A percentile compares a stretch with the other conserved stretches of the same genome.
Conservation (phyloP, 2,888 invertebrate genomes). For the Lordiphosa andalusiaca region DNA sequence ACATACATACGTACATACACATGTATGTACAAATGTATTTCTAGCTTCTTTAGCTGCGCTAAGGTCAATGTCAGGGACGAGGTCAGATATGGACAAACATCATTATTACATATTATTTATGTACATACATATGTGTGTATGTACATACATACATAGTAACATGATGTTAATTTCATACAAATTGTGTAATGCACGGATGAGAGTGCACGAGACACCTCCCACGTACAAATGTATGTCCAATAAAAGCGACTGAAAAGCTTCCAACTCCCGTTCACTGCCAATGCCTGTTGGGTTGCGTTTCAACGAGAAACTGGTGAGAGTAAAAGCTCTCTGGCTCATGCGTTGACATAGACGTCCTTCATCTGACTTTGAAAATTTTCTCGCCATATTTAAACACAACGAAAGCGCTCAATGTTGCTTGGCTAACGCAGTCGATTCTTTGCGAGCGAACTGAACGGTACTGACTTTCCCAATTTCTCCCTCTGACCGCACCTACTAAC, state of each 20-base stretch:
- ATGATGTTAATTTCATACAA: no score
- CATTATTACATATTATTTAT: neutral
- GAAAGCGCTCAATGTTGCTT: constrained; percentile 26
- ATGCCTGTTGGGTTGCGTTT: constrained; percentile 7
- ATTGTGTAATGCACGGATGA: no score
- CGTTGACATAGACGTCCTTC: constrained; percentile 41
- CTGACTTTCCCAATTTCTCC: constrained; percentile 19
- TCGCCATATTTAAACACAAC: constrained; percentile 27
- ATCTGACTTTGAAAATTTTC: constrained; percentile 44
- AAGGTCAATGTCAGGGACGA: no score
- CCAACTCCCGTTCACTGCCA: neutral
- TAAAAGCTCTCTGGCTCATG: constrained; percentile 23
- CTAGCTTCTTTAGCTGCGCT: neutral
- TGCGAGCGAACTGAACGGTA: constrained; percentile 45
- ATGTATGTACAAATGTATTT: neutral
- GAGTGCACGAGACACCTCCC: no score
- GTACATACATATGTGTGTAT: neutral
- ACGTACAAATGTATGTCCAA: neutral
- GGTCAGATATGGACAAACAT: neutral
- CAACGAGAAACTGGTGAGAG: constrained; percentile 15
- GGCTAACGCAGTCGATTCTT: constrained; percentile 40
- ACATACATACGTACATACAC: no score
- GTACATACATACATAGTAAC: neutral
- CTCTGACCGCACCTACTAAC: constrained; percentile 5
- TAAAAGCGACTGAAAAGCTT: no score